phyloP scores from a whole-genome alignment of 2,888 invertebrate species.

The Peribatodes rhomboidaria region DNA sequence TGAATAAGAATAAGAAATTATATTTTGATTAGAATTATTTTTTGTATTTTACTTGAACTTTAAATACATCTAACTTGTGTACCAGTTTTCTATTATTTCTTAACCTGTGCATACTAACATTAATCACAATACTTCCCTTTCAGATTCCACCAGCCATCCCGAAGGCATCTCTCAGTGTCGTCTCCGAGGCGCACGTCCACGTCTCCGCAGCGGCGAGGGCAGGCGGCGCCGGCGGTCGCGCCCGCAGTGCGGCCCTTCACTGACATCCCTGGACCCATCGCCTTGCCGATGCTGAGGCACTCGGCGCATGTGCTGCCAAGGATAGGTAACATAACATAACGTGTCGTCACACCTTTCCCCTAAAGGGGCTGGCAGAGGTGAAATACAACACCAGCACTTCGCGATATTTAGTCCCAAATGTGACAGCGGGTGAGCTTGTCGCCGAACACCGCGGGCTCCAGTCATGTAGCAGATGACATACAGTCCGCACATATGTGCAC shows the following conservation, averaged over 20 bases:
- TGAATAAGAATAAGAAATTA: no score
- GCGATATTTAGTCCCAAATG: no score
- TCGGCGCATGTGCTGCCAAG: slow-evolving; percentile 78
- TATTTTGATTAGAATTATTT: no score
- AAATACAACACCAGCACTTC: no score
- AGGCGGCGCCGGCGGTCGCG: slow-evolving; percentile 53
- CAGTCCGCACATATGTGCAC: no score
- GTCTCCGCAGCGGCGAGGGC: slow-evolving; percentile 71
- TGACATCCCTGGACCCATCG: slow-evolving; percentile 79
- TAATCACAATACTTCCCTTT: background rate
- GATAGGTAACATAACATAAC: slow-evolving; percentile 77
- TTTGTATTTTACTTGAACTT: no score
- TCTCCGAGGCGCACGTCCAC: slow-evolving; percentile 69
- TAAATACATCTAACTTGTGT: no score
- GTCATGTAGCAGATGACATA: no score
- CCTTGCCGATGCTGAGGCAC: slow-evolving; percentile 77
- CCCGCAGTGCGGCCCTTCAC: slow-evolving; percentile 62
- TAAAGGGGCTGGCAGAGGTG: no score
- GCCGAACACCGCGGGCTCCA: no score
- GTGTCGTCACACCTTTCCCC: no score
- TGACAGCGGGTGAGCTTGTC: no score
- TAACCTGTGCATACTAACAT: background rate
- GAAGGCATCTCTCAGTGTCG: slow-evolving; percentile 65
- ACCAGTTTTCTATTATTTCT: background rate
- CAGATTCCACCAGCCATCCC: slow-evolving; percentile 68